Percentiles rank a stretch among this genome's conserved stretches.
These are phyloP conservation scores for Incurvaria masculella DNA, from an alignment of 2,888 invertebrate species.

Conservation along the genomic window DNA sequence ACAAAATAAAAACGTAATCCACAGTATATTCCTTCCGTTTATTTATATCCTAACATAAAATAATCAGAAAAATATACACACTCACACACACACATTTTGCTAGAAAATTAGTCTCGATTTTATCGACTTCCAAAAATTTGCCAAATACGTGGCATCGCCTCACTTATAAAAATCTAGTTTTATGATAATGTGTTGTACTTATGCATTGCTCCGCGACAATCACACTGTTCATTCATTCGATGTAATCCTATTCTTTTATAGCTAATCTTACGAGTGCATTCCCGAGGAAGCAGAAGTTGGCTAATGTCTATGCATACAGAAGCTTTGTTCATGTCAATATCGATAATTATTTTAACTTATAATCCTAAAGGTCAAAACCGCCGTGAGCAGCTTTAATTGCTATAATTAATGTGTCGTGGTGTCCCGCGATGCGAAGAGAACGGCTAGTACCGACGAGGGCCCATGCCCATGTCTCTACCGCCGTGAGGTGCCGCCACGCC, in stretches of 20 bases:
- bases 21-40: too few relatives aligned
- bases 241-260: background rate
- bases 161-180: too few relatives aligned
- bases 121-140: too few relatives aligned
- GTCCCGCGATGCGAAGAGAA: background rate
- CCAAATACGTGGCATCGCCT: too few relatives aligned
- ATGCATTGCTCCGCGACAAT: background rate
- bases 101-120: too few relatives aligned
- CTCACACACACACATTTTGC: too few relatives aligned
- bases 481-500: slow-evolving; percentile 17
- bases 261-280: background rate
- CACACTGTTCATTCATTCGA: background rate
- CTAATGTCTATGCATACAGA: background rate
- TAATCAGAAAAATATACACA: too few relatives aligned
- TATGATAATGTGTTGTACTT: too few relatives aligned
- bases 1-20: too few relatives aligned
- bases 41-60: too few relatives aligned
- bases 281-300: background rate
- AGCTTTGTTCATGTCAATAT: background rate
- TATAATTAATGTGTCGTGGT: background rate
- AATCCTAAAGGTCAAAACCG: background rate
- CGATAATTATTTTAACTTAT: background rate
- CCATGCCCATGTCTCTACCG: slow-evolving; percentile 36
- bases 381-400: background rate
- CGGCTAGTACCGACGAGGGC: slow-evolving; percentile 45